Evolutionary conservation across 2,797 vertebrate species (phyloP).

Genomic region (Sebastes hubbsi): DNA sequence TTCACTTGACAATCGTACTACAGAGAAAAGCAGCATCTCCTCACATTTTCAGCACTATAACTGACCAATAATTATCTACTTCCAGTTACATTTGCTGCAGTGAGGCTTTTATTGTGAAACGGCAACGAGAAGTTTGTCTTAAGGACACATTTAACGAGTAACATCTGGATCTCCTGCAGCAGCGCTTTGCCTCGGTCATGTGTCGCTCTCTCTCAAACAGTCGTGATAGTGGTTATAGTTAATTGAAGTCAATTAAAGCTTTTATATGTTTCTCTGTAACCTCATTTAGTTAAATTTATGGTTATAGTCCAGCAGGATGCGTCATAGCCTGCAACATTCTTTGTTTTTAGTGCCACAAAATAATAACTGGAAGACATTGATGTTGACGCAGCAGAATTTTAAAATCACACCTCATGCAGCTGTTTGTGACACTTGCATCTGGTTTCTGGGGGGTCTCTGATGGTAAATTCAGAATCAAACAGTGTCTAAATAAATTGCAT

Average conservation of each 20-base stretch:
- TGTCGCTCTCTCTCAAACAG: not conserved
- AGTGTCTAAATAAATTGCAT: not conserved
- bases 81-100: not conserved
- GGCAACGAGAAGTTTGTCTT: not conserved
- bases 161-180: too few species aligned
- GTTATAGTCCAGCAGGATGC: not conserved
- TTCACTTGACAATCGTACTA: not conserved
- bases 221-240: not conserved
- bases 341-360: not conserved
- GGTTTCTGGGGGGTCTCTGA: not conserved
- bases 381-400: not conserved
- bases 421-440: not conserved
- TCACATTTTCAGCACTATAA: not conserved
- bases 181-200: not conserved
- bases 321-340: not conserved
- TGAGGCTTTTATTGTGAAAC: not conserved
- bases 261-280: not conserved
- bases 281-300: not conserved
- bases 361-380: not conserved
- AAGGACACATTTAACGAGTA: not conserved
- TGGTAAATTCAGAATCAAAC: not conserved
- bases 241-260: not conserved
- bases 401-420: rapidly evolving
- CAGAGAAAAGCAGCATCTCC: not conserved
- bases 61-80: not conserved